Base-by-base conservation (phyloP, 2,113 vertebrate genomes). In the Garra rufa region DNA sequence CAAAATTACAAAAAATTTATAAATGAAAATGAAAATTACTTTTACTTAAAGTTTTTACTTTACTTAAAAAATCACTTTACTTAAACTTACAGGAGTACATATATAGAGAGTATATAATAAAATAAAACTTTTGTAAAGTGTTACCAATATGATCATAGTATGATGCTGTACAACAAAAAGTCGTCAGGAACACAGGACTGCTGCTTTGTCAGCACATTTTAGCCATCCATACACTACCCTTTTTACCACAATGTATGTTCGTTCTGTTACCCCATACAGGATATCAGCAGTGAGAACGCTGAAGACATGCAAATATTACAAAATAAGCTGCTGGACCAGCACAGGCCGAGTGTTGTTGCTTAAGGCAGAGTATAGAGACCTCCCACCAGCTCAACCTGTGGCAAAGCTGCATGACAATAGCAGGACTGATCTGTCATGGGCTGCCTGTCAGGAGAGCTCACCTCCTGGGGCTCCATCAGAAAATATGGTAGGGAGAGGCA, bases 391-490 rank as follows among this genome's bases (percentile, higher is more conserved):
- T 44, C 52, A 80, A 30, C 28, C 30, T 69, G 74, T 71, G 82
- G 11, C 61, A 82, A 63, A 41, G n/a, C 69, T 57, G 41, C 65
- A 19, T 41, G 44, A 57, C 71, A 85, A 21, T 7, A 55, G 59
- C 34, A 70, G 34, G 63, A 38, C 61, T 69, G 24, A 24, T 71
- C 61, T 70, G 21, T 50, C 41, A 74, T 38, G 46, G 8, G 67
- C n/a, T 24, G 70, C 69, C 65, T 34, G 67, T 81, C 71, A 41
- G 69, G 14, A 80, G 14, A n/a, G 7, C 17, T 71, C 80, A 76
- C 75, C 77, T 81, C 38, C 50, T 81, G 61, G 55, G 67, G 21
- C 19, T 81, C 41, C n/a, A 17, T 86, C 48, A 70, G 43, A 81
- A 85, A 50, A 44, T 19, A 38, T 34, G 65, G 9, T 55, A 61